phyloP scores from a whole-genome alignment of 2,797 vertebrate genomes.

The Hapalemur alaotrensis region DNA sequence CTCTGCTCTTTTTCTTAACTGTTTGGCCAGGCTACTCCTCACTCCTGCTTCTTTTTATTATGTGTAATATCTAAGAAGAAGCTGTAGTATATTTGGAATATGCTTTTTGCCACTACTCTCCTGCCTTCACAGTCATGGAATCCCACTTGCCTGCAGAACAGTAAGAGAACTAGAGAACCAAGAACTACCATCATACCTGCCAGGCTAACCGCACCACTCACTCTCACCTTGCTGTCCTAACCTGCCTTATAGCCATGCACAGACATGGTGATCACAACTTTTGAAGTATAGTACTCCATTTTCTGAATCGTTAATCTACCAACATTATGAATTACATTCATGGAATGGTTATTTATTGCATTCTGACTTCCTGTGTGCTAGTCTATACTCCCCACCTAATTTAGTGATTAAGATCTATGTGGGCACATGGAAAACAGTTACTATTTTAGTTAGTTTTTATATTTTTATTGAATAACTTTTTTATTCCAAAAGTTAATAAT shows the following conservation, averaged over 20 bases:
- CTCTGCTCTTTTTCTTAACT: not conserved
- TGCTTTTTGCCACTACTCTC: not conserved
- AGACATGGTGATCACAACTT: not conserved
- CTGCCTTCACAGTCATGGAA: not conserved
- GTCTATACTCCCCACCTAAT: not conserved
- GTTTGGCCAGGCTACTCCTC: not conserved
- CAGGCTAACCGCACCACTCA: not conserved
- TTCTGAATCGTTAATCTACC: not conserved
- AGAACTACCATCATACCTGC: not conserved
- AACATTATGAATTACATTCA: not conserved
- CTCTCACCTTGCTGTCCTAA: not conserved
- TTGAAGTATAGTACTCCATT: not conserved
- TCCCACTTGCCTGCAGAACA: not conserved
- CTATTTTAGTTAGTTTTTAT: not conserved
- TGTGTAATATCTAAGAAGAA: not conserved
- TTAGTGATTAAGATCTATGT: not conserved
- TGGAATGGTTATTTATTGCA: not conserved
- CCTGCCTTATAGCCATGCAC: not conserved
- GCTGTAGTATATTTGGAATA: not conserved
- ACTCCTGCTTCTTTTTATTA: not conserved
- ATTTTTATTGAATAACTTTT: not conserved
- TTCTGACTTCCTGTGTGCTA: not conserved
- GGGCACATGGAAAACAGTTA: not conserved
- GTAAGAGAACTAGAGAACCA: not conserved
- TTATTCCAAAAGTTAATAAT: not conserved